Evolutionary conservation across 2,113 vertebrate species (phyloP), one percentile per base, ranked within the genome.

Genomic region (Bubo bubo): DNA sequence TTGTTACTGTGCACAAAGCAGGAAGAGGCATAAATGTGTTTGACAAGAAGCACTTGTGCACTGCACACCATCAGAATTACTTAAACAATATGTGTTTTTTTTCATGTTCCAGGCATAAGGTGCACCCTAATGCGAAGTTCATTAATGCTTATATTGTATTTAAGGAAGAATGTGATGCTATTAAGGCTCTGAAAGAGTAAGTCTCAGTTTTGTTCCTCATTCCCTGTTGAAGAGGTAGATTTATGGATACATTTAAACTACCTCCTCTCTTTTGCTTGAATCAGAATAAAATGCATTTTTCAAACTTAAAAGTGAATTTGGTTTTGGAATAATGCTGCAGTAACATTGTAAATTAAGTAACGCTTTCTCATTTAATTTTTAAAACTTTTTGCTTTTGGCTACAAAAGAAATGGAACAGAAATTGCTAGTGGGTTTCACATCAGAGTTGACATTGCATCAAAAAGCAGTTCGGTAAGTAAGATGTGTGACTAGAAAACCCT

Each of bases 81-180:
- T 81, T 71, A 24, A 64, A 41, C 26, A 52, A 16, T 10, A 18
- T 0, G 3, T 5, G 12, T n/a, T 75, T 55, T 47, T 47, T 49
- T 92, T 50, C 47, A 35, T 23, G 2, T 86, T 85, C 6, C 93
- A 99, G 99, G 86, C 99, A 98, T 35, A 98, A 99, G 95, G 47
- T 99, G 74, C 99, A 99, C 87, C 99, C 99, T 1, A 98, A 99
- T 60, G 98, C 96, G 32, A 99, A 98, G 73, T 99, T 98, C 27
- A 35, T 99, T 34, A 99, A 99, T 18, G 99, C 99, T 23, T 99
- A 99, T 3, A 88, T 99, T 10, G 99, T 99, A n/a, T 99, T 99
- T 91, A 98, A 98, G 68, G 98, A 99, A 4, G 98, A 99, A 52
- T 91, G 94, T 1, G 97, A 96, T 8, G 99, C 98, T 9, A 7